Conservation (phyloP, 2,113 vertebrate species). For the Misgurnus mizolepis region DNA sequence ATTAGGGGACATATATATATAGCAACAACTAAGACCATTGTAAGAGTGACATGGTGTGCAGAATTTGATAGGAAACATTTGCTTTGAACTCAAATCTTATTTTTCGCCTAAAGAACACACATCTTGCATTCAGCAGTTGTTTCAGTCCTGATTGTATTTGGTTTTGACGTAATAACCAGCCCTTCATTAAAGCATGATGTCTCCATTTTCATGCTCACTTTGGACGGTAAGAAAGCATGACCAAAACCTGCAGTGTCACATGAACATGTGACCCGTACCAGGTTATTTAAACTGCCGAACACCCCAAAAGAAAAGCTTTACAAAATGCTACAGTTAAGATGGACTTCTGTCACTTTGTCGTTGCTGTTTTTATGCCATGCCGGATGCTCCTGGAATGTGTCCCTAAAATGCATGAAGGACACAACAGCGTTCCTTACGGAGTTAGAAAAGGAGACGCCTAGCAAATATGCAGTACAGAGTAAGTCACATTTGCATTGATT, state of each 20-base stretch:
- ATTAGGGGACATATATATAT: no score
- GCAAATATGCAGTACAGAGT: conserved; percentile 81
- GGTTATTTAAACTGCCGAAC: conserved; percentile 66
- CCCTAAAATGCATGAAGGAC: conserved; percentile 74
- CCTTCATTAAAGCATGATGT: neutral
- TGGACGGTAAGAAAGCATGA: conserved; percentile 26
- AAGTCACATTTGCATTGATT: conserved; percentile 66
- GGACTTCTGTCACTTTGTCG: neutral
- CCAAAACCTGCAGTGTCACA: conserved; percentile 42
- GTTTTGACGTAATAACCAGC: neutral
- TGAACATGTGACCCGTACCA: conserved; percentile 15
- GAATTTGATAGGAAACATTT: no score
- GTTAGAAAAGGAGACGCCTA: conserved; percentile 72
- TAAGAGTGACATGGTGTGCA: no score
- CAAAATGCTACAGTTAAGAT: conserved; percentile 60
- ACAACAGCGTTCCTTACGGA: conserved; percentile 75
- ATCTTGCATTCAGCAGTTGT: neutral
- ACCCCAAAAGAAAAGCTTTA: conserved; percentile 19
- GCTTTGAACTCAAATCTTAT: neutral
- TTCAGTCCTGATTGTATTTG: neutral
- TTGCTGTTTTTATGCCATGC: conserved; percentile 11
- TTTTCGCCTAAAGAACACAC: neutral
- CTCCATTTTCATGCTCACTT: conserved; percentile 50
- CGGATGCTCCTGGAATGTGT: conserved; percentile 57
- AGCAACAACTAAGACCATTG: no score